A percentile compares a stretch with the other conserved stretches of the same genome.
Evolutionary conservation across 2,113 vertebrate species (phyloP).

Genomic region (Eonycteris spelaea): DNA sequence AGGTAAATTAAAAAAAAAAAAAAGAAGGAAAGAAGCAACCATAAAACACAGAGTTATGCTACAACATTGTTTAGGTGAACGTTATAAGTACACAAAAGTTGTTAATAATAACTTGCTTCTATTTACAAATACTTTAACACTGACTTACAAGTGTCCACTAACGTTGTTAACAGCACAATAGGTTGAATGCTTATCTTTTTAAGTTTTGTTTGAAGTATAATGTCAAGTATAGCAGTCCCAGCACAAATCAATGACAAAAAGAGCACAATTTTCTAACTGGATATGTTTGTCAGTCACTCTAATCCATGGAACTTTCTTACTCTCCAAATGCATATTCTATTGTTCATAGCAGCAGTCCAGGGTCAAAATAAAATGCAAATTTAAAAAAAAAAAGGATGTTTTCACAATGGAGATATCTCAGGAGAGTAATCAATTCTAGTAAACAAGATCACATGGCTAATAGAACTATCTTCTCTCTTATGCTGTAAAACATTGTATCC

Average conservation of each 20-base stretch:
- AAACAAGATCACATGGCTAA: conserved; percentile 82
- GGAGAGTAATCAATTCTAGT: conserved; percentile 78
- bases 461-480: conserved; percentile 80
- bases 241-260: conserved; percentile 95
- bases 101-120: conserved; percentile 94
- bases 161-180: conserved; percentile 94
- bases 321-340: conserved; percentile 84
- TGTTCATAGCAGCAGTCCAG: conserved; percentile 88
- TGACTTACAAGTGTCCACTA: conserved; percentile 96
- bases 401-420: conserved; percentile 81
- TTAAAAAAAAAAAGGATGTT: conserved; percentile 59
- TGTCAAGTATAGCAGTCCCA: conserved; percentile 95
- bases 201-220: conserved; percentile 89
- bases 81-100: conserved; percentile 95
- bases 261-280: conserved; percentile 91
- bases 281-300: conserved; percentile 91
- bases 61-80: conserved; percentile 88
- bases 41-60: conserved; percentile 87
- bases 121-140: conserved; percentile 99
- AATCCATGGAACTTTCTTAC: conserved; percentile 81
- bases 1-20: conserved; percentile 79
- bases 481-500: conserved; percentile 76
- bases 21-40: conserved; percentile 80
- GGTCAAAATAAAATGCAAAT: conserved; percentile 79
- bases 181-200: conserved; percentile 88